Evolutionary conservation across 2,888 invertebrate genomes (phyloP).

Genomic region (Hesperia comma): DNA sequence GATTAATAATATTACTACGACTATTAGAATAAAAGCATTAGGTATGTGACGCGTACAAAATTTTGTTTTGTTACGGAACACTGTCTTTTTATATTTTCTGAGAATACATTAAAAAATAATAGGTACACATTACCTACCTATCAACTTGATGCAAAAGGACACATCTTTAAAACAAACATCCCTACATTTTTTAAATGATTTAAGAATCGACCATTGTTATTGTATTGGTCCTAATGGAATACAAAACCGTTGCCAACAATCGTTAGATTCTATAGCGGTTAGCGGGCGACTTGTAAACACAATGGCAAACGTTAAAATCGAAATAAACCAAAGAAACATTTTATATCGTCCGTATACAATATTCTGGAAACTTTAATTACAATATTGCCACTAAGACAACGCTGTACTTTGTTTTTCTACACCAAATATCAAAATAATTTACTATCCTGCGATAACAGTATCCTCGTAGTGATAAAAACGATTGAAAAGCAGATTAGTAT

Average conservation of each 20-base stretch:
- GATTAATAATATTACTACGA: no score
- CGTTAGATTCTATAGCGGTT: conserved; percentile 25
- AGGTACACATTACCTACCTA: no score
- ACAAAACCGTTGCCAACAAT: conserved; percentile 47
- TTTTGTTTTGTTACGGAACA: no score
- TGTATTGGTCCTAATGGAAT: conserved; percentile 9
- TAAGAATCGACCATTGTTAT: no score
- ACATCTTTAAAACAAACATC: no score
- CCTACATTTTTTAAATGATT: no score
- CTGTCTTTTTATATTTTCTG: no score
- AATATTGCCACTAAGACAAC: conserved; percentile 39
- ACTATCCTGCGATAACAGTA: conserved; percentile 65
- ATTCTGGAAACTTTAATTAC: conserved; percentile 47
- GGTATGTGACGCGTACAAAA: no score
- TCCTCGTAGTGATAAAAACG: conserved; percentile 60
- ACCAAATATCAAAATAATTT: conserved; percentile 66
- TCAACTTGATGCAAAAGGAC: no score
- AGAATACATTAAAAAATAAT: no score
- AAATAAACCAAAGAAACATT: conserved; percentile 41
- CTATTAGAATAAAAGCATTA: no score
- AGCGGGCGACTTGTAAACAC: conserved; percentile 11
- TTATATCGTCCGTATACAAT: conserved; percentile 53
- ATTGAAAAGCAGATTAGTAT: conserved; percentile 64
- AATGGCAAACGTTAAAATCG: conserved; percentile 42
- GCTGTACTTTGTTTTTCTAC: conserved; percentile 55